Conservation (phyloP, 2,888 invertebrate species). For the Apodemia mormo region DNA sequence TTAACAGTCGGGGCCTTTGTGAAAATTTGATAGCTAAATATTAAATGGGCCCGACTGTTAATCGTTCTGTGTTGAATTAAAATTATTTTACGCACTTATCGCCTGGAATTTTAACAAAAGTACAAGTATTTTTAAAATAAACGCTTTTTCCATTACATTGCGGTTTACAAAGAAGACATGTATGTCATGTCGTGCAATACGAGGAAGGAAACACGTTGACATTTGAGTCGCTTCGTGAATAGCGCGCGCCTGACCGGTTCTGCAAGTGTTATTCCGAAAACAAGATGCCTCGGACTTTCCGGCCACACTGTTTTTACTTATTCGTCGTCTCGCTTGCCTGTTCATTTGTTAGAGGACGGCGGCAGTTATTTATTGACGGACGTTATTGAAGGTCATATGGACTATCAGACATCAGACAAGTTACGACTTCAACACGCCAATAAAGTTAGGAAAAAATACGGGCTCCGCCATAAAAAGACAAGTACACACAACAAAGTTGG, state of each 20-base stretch:
- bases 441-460: slow-evolving; percentile 13
- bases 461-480: slow-evolving; percentile 10
- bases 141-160: neutral
- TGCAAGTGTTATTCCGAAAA: slow-evolving; percentile 79
- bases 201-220: slow-evolving; percentile 79
- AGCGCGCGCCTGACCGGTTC: slow-evolving; percentile 63
- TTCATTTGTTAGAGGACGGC: slow-evolving; percentile 54
- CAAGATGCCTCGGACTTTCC: slow-evolving; percentile 77
- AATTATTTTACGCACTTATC: too few relatives aligned
- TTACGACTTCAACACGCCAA: slow-evolving; percentile 13
- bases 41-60: too few relatives aligned
- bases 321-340: slow-evolving; percentile 48
- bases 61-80: too few relatives aligned
- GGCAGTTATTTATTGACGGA: slow-evolving; percentile 62
- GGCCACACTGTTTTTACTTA: slow-evolving; percentile 51
- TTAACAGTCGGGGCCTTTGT: too few relatives aligned
- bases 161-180: slow-evolving; percentile 38
- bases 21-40: too few relatives aligned
- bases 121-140: neutral
- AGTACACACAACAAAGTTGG: neutral
- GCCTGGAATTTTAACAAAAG: too few relatives aligned
- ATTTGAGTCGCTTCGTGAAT: slow-evolving; percentile 56
- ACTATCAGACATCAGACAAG: slow-evolving; percentile 38
- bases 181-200: slow-evolving; percentile 48
- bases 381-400: slow-evolving; percentile 66